These are phyloP conservation scores for Athrips mouffetella DNA, from an alignment of 2,888 invertebrate species.

Conservation along the genomic window DNA sequence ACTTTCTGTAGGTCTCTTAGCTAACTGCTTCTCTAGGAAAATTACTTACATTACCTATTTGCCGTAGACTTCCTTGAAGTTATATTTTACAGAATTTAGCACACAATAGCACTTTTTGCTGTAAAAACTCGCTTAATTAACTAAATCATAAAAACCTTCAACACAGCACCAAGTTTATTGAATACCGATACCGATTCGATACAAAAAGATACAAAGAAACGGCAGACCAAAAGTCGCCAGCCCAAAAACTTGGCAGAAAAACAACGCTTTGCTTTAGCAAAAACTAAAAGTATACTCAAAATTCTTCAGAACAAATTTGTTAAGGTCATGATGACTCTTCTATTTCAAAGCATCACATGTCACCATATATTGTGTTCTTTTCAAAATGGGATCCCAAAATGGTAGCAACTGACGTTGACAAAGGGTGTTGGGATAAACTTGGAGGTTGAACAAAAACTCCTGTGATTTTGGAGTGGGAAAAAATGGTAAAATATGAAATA, in stretches of 20 bases:
- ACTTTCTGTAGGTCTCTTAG: too few species aligned
- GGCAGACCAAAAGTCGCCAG: slow-evolving; percentile 65
- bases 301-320: slow-evolving; percentile 43
- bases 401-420: slow-evolving; percentile 72
- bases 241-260: slow-evolving; percentile 43
- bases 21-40: too few species aligned
- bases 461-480: slow-evolving; percentile 28
- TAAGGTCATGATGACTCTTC: slow-evolving; percentile 63
- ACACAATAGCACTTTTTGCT: too few species aligned
- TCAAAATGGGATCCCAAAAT: slow-evolving; percentile 54
- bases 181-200: slow-evolving; percentile 35
- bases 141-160: slow-evolving; percentile 26
- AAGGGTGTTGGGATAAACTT: slow-evolving; percentile 69
- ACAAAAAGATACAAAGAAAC: slow-evolving; percentile 31
- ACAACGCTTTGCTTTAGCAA: slow-evolving; percentile 44
- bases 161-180: slow-evolving; percentile 40
- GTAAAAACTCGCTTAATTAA: slow-evolving; percentile 24
- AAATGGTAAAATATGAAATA: slow-evolving; percentile 47
- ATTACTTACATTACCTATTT: too few species aligned
- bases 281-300: slow-evolving; percentile 44
- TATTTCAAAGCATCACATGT: slow-evolving; percentile 55
- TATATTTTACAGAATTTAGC: background rate
- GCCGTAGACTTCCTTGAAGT: slow-evolving; percentile 5
- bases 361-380: slow-evolving; percentile 62
- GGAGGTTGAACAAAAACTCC: slow-evolving; percentile 47